Evolutionary conservation across 2,113 vertebrate species (phyloP).

Genomic region (Ammodytes dubius): DNA sequence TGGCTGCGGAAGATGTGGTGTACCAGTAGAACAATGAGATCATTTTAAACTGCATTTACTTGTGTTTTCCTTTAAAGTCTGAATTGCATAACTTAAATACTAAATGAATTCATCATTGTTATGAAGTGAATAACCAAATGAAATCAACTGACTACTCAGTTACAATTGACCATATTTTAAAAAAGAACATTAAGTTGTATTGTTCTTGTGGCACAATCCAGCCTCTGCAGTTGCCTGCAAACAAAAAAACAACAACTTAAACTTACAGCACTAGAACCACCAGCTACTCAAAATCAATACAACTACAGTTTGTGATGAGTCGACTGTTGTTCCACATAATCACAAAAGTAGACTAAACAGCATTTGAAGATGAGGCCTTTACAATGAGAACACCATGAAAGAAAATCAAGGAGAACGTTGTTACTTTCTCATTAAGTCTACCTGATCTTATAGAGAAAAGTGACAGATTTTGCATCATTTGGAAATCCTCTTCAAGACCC

Average conservation of each 20-base stretch:
- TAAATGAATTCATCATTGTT: background rate
- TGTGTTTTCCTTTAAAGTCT: background rate
- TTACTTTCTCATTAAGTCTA: conserved; percentile 7
- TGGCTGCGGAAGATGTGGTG: conserved; percentile 38
- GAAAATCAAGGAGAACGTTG: conserved; percentile 42
- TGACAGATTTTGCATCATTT: conserved; percentile 5
- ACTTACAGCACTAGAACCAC: conserved; percentile 13
- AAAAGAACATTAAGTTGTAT: background rate
- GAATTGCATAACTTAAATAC: background rate
- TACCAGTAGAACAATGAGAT: conserved; percentile 17
- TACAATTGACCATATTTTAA: background rate
- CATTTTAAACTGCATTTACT: conserved; percentile 1
- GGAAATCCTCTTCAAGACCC: conserved; percentile 11
- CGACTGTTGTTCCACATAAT: conserved; percentile 19
- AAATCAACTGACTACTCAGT: background rate
- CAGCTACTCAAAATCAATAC: conserved; percentile 24
- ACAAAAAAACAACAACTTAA: conserved; percentile 16
- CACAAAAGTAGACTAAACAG: conserved; percentile 34
- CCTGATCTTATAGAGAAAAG: conserved; percentile 4
- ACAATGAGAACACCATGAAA: conserved; percentile 30
- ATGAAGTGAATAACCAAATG: background rate
- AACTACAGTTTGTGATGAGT: conserved; percentile 39
- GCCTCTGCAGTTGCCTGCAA: conserved; percentile 24
- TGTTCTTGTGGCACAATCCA: conserved; percentile 40
- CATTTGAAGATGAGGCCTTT: conserved; percentile 22